Evolutionary conservation across 2,113 vertebrate species (phyloP), one percentile per base, ranked within the genome.

Genomic region (Acinonyx jubatus): DNA sequence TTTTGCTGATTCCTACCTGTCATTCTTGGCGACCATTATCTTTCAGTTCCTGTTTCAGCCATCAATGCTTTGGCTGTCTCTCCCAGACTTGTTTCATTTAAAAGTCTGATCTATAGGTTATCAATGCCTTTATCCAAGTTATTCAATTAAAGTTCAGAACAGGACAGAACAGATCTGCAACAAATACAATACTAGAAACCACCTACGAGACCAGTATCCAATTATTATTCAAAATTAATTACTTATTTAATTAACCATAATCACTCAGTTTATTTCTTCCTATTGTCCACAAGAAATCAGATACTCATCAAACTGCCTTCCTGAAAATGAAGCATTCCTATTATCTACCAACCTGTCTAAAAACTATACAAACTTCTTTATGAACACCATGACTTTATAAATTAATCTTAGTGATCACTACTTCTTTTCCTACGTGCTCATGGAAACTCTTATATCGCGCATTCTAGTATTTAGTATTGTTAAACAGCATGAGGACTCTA

Each of bases 191-290:
- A 89, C 36, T 55, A 96, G 85, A 96, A 97, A 90, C 50, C 19
- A 97, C 76, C 73, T 68, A 38, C n/a, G 48, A 83, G 31, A 79
- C 19, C 81, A 57, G 41, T 14, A 96, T 25, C 33, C 29, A 96
- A 88, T 83, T 68, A 87, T 83, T 88, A 48, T 96, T 92, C 21
- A 61, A 61, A 85, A 80, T 65, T 85, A 95, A 38, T 80, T 88
- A 98, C 16, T 90, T 90, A 96, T 68, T 87, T 83, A 91, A 66
- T 78, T 41, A 93, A 97, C 41, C 61, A 96, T 6, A 90, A 82
- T 74, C 38, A 96, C 21, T 83, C 23, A 66, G 55, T 57, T 74
- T 87, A 84, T 87, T 76, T 92, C 66, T 96, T 96, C 66, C 90
- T 78, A 36, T 91, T 83, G 41, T 71, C 27, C 45, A 88, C 13